These are phyloP conservation scores for Thermophis baileyi DNA, from an alignment of 2,113 vertebrate genomes.

Conservation along the genomic window DNA sequence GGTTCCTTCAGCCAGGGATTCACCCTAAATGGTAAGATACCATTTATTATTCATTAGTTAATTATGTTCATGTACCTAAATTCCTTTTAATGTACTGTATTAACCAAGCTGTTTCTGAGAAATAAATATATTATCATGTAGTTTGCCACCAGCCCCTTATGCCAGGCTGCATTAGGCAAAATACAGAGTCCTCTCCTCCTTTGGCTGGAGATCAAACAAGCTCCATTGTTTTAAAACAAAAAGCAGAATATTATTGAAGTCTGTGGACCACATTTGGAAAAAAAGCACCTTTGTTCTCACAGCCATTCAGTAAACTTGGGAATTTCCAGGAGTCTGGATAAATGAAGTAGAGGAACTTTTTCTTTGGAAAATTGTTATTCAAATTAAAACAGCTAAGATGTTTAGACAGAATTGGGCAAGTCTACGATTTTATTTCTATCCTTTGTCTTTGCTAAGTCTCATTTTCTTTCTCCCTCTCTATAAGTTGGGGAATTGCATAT, in stretches of 20 bases:
- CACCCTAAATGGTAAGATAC: conserved; percentile 80
- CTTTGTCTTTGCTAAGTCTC: neutral
- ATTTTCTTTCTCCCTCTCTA: neutral
- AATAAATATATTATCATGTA: neutral
- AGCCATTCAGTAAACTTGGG: neutral
- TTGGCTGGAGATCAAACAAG: neutral
- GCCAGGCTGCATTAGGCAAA: neutral
- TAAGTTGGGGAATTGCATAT: neutral
- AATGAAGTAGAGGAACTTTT: neutral
- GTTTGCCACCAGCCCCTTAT: neutral
- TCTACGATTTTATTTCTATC: neutral
- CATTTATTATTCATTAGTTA: neutral
- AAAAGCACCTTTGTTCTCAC: neutral
- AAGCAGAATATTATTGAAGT: neutral
- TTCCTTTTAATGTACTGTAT: neutral
- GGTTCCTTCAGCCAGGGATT: conserved; percentile 77
- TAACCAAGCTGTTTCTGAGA: neutral
- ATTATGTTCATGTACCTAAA: neutral
- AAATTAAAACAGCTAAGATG: neutral
- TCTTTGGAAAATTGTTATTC: neutral
- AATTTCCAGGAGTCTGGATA: neutral
- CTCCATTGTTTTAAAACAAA: neutral
- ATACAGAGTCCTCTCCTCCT: neutral
- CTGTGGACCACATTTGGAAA: neutral
- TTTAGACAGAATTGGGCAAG: neutral